A percentile compares a stretch with the other conserved stretches of the same genome.
phyloP scores from a whole-genome alignment of 2,113 vertebrate genomes.

The Muscicapa adusta region DNA sequence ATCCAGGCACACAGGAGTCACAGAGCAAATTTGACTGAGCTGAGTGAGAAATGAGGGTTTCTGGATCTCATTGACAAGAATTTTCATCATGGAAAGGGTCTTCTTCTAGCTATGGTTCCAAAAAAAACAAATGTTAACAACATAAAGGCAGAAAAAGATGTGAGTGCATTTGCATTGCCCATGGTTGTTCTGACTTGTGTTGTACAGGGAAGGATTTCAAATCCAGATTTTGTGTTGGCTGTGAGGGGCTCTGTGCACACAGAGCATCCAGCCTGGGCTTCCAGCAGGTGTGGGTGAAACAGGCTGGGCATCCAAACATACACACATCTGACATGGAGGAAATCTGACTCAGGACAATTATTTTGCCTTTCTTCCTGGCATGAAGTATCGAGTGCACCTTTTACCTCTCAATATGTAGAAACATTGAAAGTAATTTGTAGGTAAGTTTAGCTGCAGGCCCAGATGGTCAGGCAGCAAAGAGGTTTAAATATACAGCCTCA shows the following conservation, averaged over 20 bases:
- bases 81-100: neutral
- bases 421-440: conserved; percentile 13
- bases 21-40: neutral
- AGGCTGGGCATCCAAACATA: neutral
- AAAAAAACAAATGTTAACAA: neutral
- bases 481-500: conserved; percentile 17
- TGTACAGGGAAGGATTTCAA: neutral
- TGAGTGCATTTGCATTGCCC: neutral
- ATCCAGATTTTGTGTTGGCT: neutral
- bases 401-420: conserved; percentile 6
- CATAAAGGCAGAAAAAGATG: neutral
- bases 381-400: neutral
- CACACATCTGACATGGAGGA: neutral
- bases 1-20: rapidly evolving
- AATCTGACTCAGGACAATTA: neutral
- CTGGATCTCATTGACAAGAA: neutral
- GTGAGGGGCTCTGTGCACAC: rapidly evolving
- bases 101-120: neutral
- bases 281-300: neutral
- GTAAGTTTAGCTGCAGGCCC: conserved; percentile 32
- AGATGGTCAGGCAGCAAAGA: conserved; percentile 34
- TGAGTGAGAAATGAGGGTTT: neutral
- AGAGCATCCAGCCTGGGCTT: neutral
- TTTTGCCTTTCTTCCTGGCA: neutral
- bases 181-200: neutral